Base-by-base conservation (phyloP, 2,113 vertebrate species). In the Tamias sibiricus region DNA sequence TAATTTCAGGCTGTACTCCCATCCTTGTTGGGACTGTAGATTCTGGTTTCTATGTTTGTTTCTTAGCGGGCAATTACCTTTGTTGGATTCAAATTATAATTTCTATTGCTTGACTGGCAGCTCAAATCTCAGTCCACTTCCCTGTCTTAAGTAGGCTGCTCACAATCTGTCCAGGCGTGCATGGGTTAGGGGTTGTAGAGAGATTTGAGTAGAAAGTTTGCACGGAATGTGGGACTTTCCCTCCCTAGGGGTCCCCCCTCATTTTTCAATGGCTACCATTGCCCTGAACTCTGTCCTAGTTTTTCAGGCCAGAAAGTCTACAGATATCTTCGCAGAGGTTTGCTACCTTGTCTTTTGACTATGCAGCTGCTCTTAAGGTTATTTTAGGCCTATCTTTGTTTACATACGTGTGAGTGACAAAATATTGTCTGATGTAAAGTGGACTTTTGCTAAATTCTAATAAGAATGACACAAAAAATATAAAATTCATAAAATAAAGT, bases 371-470 rank as follows among this genome's bases (percentile, higher is more conserved):
- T 72, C 64, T 52, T 68, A 37, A 32, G 17, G 14, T 84, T 72
- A 77, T 68, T 49, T 87, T 74, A 66, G 32, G 79, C 66, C 40
- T 84, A 52, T 32, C 35, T 30, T 76, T 87, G 68, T 20, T 79
- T 57, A 81, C 68, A n/a, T 37, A 57, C 57, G 9, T 59, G 57
- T 77, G 35, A 57, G 20, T 94, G 22, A 91, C 20, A 87, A 91
- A 79, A 94, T 37, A 47, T 62, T 84, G 64, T 71, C 82, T 52
- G 87, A 77, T 42, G 57, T 80, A 84, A 93, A 71, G 44, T 54
- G 35, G 74, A 28, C 26, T 59, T 88, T 86, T 92, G 35, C 80
- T 1, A 1, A 64, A 20, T 90, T 92, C 28, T 59, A 68, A 49
- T 19, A 59, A 49, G 11, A 5, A 19, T 44, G 26, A 80, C 28